Percentiles rank a stretch among this genome's conserved stretches.
Conservation (phyloP, 2,113 vertebrate genomes). For the Lethenteron reissneri region DNA sequence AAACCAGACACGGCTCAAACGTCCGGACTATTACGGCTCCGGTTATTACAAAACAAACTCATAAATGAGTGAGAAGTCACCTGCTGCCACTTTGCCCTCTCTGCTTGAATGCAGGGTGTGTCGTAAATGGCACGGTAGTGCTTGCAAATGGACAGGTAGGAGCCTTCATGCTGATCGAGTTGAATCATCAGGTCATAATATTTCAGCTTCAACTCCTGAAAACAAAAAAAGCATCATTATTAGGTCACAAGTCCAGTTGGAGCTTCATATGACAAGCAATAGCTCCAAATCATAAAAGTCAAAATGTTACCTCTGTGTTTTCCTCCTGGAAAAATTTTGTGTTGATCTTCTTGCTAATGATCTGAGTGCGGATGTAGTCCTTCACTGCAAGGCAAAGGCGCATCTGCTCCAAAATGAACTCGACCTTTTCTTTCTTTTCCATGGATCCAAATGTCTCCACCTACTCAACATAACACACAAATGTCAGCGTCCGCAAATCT, state of each 20-base stretch:
- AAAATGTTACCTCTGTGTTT: constrained; percentile 47
- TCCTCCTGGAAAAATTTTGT: constrained; percentile 96
- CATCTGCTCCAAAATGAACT: constrained; percentile 98
- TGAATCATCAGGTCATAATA: constrained; percentile 99
- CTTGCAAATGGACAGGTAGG: constrained; percentile 91
- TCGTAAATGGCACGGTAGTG: constrained; percentile 96
- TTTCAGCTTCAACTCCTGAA: constrained; percentile 74
- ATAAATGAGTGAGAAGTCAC: constrained; percentile 21
- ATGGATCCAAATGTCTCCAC: constrained; percentile 97
- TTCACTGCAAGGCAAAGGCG: constrained; percentile 90
- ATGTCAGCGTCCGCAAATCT: no score
- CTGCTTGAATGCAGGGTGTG: constrained; percentile 82
- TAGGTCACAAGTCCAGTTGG: not conserved
- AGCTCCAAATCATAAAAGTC: not conserved
- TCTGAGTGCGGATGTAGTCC: constrained; percentile 91
- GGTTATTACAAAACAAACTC: not conserved
- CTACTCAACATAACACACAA: constrained; percentile 20
- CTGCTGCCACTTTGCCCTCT: constrained; percentile 90
- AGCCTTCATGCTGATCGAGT: constrained; percentile 85
- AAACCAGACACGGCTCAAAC: no score
- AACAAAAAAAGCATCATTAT: constrained; percentile 11
- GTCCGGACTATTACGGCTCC: no score
- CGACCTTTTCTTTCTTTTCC: constrained; percentile 93
- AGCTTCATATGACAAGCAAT: constrained; percentile 9
- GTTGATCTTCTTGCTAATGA: constrained; percentile 99